These are phyloP conservation scores for Prionailurus bengalensis DNA, from an alignment of 2,113 vertebrate genomes.

Conservation along the genomic window DNA sequence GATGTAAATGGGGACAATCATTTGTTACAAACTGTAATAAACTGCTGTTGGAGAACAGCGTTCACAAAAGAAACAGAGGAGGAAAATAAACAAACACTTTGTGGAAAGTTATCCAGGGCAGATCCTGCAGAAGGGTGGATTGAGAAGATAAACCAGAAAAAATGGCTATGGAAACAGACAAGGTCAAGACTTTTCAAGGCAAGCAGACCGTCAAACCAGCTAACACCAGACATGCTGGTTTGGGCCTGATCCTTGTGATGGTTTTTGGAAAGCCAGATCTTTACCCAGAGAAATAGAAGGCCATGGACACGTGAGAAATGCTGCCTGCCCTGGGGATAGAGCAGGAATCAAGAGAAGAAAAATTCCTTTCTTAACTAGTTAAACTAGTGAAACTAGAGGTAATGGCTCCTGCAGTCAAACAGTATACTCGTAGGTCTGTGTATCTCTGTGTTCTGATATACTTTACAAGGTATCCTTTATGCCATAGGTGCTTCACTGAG, in stretches of 20 bases:
- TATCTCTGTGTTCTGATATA: background rate
- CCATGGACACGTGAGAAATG: background rate
- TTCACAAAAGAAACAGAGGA: background rate
- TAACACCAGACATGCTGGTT: background rate
- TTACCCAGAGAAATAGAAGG: background rate
- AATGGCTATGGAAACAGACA: background rate
- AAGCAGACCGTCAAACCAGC: background rate
- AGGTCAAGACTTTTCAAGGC: slow-evolving; percentile 1
- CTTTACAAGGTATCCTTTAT: background rate
- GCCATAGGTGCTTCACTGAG: background rate
- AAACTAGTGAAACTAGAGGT: background rate
- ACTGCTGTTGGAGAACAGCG: background rate
- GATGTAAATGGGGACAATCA: background rate
- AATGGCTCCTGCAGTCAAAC: background rate
- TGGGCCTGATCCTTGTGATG: background rate
- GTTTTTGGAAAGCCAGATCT: background rate
- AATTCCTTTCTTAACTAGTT: background rate
- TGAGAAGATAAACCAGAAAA: background rate
- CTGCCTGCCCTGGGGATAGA: background rate
- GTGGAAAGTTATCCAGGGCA: background rate
- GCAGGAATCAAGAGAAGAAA: background rate
- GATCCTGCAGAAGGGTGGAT: background rate
- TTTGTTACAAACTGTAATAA: background rate
- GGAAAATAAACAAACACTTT: background rate
- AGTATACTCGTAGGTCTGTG: background rate